Evolutionary conservation across 2,113 vertebrate species (phyloP).

Genomic region (Chiloscyllium plagiosum): DNA sequence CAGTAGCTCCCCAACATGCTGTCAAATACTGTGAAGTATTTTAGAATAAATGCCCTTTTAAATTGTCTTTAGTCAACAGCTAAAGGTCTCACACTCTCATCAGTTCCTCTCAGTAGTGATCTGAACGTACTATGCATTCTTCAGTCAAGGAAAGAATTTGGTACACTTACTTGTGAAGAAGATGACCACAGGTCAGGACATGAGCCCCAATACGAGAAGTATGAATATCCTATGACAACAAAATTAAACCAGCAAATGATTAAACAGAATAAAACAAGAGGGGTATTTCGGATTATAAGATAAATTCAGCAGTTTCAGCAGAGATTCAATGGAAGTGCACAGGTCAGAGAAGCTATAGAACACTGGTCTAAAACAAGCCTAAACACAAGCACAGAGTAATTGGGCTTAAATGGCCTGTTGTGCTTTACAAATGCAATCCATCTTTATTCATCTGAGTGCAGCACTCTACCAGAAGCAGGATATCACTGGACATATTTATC

Average conservation of each 20-base stretch:
- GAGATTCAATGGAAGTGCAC: background rate
- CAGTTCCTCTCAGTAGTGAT: background rate
- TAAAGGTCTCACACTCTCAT: background rate
- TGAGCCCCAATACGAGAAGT: conserved; percentile 82
- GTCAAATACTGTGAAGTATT: background rate
- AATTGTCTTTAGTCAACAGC: background rate
- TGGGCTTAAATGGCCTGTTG: background rate
- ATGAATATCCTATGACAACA: conserved; percentile 75
- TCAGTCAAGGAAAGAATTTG: background rate
- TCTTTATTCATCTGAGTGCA: background rate
- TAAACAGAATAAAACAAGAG: background rate
- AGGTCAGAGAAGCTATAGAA: background rate
- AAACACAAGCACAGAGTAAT: background rate
- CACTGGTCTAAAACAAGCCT: background rate
- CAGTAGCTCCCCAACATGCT: background rate
- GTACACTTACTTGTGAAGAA: conserved; percentile 77
- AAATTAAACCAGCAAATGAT: background rate
- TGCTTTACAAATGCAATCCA: background rate
- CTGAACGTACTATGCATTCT: background rate
- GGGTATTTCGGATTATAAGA: background rate
- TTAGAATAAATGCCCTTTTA: background rate
- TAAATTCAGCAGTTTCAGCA: background rate
- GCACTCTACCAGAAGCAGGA: background rate
- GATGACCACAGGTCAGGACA: conserved; percentile 83
- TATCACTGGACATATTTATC: background rate